phyloP scores from a whole-genome alignment of 2,797 vertebrate genomes.

The Microctenopoma lineatum region DNA sequence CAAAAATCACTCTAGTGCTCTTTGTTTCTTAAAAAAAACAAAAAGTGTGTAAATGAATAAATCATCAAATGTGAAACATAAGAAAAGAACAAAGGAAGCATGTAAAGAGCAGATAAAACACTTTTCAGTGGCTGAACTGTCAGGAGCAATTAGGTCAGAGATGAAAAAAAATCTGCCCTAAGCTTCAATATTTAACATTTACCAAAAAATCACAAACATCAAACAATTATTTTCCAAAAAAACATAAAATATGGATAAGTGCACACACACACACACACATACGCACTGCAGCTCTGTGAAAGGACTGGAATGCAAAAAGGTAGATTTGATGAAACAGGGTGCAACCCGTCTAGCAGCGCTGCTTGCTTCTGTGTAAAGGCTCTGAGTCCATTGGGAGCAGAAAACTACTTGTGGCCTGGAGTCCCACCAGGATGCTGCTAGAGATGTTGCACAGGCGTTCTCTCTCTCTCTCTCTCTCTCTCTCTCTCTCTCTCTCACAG shows the following conservation, averaged over 20 bases:
- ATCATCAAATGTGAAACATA: conserved; percentile 1
- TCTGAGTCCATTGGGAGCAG: conserved; percentile 29
- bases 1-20: no score
- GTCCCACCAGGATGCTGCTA: conserved; percentile 28
- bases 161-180: conserved; percentile 17
- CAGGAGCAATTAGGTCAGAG: conserved; percentile 8
- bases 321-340: conserved; percentile 56
- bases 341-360: conserved; percentile 27
- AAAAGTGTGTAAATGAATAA: not conserved
- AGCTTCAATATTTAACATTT: conserved; percentile 26
- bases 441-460: conserved; percentile 2
- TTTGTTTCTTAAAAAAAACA: not conserved
- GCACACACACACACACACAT: not conserved
- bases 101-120: conserved; percentile 11
- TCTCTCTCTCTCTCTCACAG: conserved; percentile 3
- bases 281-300: conserved; percentile 9
- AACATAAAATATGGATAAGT: conserved; percentile 28
- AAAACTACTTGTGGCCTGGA: conserved; percentile 45
- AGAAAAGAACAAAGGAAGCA: not conserved
- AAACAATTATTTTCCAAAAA: conserved; percentile 29
- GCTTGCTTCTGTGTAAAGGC: conserved; percentile 34
- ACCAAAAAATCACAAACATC: conserved; percentile 36
- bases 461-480: conserved; percentile 1
- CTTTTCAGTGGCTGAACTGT: conserved; percentile 3
- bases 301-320: conserved; percentile 16